Evolutionary conservation across 2,797 vertebrate genomes (phyloP), one percentile per base, ranked within the genome.

Genomic region (Myripristis murdjan): DNA sequence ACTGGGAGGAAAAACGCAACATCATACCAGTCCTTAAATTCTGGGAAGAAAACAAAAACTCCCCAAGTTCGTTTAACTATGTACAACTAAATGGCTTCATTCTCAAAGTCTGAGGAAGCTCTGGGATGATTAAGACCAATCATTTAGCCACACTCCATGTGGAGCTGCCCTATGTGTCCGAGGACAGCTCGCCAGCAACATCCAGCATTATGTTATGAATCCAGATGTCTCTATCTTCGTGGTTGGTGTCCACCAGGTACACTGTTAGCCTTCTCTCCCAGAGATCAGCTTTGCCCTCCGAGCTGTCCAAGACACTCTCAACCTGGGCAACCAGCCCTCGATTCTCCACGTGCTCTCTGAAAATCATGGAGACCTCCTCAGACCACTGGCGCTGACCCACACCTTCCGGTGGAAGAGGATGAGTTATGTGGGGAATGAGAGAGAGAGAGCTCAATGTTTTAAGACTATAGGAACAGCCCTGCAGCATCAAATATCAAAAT

Each of bases 311-410:
- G 49, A 97, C 87, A 1, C 94, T 83, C 76, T 96, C 93, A 58
- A 99, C 91, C 75, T 96, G 91, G 1, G 98, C 97, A 23, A 98
- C 97, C 70, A 99, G 91, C 0, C 97, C 93, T 67, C 94, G 96
- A 70, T 95, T 95, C 92, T 99, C 98, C 70, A 98, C 96, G 0
- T 97, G 96, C 86, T 96, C 97, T 71, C 98, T 94, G 91, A 99
- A 99, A 2, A 98, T 90, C 87, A 97, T 95, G 0, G 96, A 95
- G 10, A 96, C 94, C 80, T 97, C 97, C 86, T 98, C 97, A 4
- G 96, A 95, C 98, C 97, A 98, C 63, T 94, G 94, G 28, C 66
- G 87, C 61, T 84, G 94, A 20, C 90, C 92, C 66, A 98, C 90
- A 53, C 87, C 91, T 91, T 75, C 0, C 64, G 18, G n/a, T 71